Base-by-base conservation (phyloP, 2,113 vertebrate species). In the Lontra canadensis region DNA sequence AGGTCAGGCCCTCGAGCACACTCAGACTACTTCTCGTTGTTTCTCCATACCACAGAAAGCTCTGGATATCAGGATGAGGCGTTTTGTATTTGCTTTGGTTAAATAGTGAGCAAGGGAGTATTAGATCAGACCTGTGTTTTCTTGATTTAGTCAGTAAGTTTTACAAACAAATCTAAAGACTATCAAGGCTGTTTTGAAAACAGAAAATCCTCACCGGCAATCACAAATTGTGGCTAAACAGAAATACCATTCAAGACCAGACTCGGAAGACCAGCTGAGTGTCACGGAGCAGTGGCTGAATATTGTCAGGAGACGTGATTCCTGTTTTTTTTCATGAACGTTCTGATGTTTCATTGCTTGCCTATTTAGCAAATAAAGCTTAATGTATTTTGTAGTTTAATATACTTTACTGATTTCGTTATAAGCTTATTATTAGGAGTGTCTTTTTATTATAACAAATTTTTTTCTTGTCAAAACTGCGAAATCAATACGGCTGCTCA, bases 361-460 rank as follows among this genome's bases (percentile, higher is more conserved):
- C 14, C 26, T 73, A 36, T 13, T 94, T 97, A 79, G 91, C 91
- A 95, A 93, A 55, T 82, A 85, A 90, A 93, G 55, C 36, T 69
- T 80, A 95, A 97, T 91, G 44, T 88, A 92, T 76, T 94, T 88
- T 94, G 81, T 57, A 29, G 85, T 42, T 97, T 97, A 90, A 95
- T 91, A 82, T 13, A 78, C 61, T 97, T 97, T 86, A 96, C 79
- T 95, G 59, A 93, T 93, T 93, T 96, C 74, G 18, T 78, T 83
- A 92, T 6, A 96, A 87, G 83, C 81, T 96, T 96, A 83, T 96
- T 92, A 95, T 94, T 96, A 82, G 78, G 44, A 78, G 52, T 74
- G 52, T 74, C 47, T 97, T 96, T 96, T 96, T 87, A 95, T 87
- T 91, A 96, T 39, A 93, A 90, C 47, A 20, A 69, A 83, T 96